Conservation (phyloP, 1,140 invertebrate genomes). For the Euura saliciscinereae region DNA sequence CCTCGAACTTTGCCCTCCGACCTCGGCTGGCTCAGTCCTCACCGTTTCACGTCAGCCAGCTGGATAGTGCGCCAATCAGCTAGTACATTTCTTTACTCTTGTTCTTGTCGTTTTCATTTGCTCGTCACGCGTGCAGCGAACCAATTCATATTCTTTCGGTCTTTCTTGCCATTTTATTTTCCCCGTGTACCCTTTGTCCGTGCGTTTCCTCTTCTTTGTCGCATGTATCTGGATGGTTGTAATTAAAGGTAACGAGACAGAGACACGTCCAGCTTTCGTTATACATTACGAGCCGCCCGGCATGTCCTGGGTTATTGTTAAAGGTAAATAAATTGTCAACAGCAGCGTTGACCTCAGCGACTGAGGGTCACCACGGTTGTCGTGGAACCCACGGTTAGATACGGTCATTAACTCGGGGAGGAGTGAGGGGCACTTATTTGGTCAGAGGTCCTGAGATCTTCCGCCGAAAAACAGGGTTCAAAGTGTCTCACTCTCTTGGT, state of each 20-base stretch:
- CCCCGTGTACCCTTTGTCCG: not conserved
- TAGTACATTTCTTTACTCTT: not conserved
- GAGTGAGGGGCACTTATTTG: not conserved
- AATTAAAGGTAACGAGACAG: not conserved
- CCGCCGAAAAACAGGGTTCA: conserved; percentile 17
- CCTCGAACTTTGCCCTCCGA: conserved; percentile 3
- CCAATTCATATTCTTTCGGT: too few species aligned
- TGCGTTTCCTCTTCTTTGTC: not conserved
- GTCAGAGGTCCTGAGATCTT: conserved; percentile 16
- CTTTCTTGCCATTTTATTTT: not conserved
- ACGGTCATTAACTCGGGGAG: conserved; percentile 38
- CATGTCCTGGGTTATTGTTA: not conserved
- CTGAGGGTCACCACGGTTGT: conserved; percentile 1
- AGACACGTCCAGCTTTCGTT: not conserved
- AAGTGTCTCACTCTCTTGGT: not conserved
- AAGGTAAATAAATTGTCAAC: conserved; percentile 6
- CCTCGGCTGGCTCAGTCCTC: not conserved
- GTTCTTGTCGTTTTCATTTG: too few species aligned
- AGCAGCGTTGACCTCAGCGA: not conserved
- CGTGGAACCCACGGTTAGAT: conserved; percentile 34
- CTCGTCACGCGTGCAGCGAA: too few species aligned
- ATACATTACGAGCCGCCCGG: too few species aligned
- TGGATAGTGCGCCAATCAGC: not conserved
- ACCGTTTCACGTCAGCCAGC: not conserved
- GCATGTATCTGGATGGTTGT: not conserved